These are phyloP conservation scores for Sebastes miniatus DNA, from an alignment of 2,797 vertebrate species.

Conservation along the genomic window DNA sequence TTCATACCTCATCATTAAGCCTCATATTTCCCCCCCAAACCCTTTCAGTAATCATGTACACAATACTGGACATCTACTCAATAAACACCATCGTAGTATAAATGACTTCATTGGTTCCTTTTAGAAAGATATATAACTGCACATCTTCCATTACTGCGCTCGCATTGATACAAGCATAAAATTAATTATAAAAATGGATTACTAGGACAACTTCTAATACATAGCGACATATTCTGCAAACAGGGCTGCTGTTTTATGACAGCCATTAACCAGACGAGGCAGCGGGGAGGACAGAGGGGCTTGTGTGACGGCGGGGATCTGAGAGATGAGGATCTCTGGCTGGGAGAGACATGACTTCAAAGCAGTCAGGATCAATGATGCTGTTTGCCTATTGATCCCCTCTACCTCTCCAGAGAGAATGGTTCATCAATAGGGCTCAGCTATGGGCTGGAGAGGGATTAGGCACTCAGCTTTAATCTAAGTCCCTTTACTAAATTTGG, in stretches of 20 bases:
- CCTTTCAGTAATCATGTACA: constrained; percentile 16
- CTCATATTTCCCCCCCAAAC: constrained; percentile 28
- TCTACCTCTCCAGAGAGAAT: constrained; percentile 53
- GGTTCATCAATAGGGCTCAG: constrained; percentile 73
- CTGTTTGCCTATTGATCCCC: constrained; percentile 76
- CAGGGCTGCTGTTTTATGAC: constrained; percentile 54
- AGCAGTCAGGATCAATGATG: constrained; percentile 78
- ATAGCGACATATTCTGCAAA: constrained; percentile 40
- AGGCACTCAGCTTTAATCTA: constrained; percentile 69
- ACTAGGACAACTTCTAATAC: not conserved
- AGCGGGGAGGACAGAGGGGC: constrained; percentile 23
- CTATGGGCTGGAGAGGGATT: constrained; percentile 68
- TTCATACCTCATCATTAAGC: constrained; percentile 48
- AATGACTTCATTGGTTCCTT: constrained; percentile 19
- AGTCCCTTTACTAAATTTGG: constrained; percentile 67
- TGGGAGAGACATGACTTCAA: constrained; percentile 79
- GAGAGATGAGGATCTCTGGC: constrained; percentile 65
- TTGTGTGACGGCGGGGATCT: constrained; percentile 49
- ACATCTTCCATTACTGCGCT: not conserved
- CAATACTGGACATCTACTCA: constrained; percentile 8
- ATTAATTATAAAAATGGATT: constrained; percentile 25
- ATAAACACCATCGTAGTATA: constrained; percentile 2
- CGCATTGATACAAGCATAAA: constrained; percentile 5
- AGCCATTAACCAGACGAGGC: constrained; percentile 61
- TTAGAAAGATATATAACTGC: constrained; percentile 2